Evolutionary conservation across 2,888 invertebrate species (phyloP).

Genomic region (Drosophila planitibia): DNA sequence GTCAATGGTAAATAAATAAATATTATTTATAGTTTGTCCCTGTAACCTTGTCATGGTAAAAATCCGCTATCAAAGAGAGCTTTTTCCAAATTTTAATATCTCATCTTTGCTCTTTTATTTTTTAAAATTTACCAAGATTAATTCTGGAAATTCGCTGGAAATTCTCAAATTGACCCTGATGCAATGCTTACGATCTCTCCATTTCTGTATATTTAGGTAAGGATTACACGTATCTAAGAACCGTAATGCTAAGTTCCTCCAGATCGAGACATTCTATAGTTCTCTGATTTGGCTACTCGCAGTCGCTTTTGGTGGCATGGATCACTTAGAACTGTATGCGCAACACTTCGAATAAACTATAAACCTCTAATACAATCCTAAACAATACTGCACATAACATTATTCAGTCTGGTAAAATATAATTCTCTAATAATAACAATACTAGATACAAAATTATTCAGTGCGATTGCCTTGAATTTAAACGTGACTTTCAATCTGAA

Average conservation of each 20-base stretch:
- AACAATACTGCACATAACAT: not conserved
- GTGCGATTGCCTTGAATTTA: slow-evolving; percentile 14
- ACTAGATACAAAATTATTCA: not conserved
- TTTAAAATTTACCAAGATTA: not conserved
- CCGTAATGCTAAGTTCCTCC: not conserved
- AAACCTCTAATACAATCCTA: no score
- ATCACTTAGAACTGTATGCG: not conserved
- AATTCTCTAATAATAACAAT: not conserved
- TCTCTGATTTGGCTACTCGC: not conserved
- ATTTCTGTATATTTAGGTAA: not conserved
- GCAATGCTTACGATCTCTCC: not conserved
- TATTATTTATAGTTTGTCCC: not conserved
- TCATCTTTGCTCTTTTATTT: not conserved
- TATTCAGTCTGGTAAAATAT: not conserved
- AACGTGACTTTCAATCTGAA: slow-evolving; percentile 22
- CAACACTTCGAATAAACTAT: not conserved
- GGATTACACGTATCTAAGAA: not conserved
- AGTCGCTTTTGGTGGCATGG: not conserved
- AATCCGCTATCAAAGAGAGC: not conserved
- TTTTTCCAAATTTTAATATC: not conserved
- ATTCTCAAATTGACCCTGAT: not conserved
- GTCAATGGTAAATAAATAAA: not conserved
- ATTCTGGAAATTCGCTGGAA: not conserved
- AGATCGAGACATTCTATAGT: not conserved
- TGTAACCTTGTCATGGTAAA: not conserved